Conservation (phyloP, 30 jellyfish, hydroid and myxozoan species). For the Pelagia noctiluca region DNA sequence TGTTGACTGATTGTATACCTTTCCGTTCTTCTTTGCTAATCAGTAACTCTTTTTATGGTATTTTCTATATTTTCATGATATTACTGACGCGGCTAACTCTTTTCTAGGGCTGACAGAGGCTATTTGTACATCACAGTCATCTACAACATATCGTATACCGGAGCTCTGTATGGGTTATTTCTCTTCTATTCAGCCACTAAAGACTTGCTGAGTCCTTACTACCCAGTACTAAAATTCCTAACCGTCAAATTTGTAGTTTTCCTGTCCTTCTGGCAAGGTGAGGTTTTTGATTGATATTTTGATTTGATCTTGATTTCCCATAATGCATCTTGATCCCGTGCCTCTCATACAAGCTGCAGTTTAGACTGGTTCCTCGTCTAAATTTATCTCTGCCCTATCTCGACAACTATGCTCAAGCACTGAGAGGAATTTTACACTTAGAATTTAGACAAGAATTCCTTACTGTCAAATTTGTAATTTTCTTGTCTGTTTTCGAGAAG, state of each 20-base stretch:
- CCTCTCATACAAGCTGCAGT: too few species aligned
- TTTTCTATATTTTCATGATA: too few species aligned
- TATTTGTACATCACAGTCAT: conserved; percentile 86
- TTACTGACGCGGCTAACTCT: too few species aligned
- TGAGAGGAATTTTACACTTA: too few species aligned
- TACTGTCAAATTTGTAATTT: too few species aligned
- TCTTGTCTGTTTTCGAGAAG: background rate
- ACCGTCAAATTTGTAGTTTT: conserved; percentile 92
- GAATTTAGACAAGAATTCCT: too few species aligned
- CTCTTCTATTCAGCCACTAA: conserved; percentile 90
- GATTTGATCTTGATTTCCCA: background rate
- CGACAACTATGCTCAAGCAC: too few species aligned
- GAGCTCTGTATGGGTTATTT: conserved; percentile 91
- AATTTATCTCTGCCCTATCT: too few species aligned
- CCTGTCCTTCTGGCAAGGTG: conserved; percentile 99
- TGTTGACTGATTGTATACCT: too few species aligned
- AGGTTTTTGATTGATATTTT: background rate
- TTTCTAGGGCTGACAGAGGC: conserved; percentile 93
- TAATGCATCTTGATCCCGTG: background rate
- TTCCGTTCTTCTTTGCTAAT: too few species aligned
- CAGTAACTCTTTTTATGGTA: too few species aligned
- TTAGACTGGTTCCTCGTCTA: too few species aligned
- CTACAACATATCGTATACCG: conserved; percentile 88
- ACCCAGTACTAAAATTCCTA: conserved; percentile 91
- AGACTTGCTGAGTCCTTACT: conserved; percentile 90